A percentile compares a stretch with the other conserved stretches of the same genome.
These are phyloP conservation scores for Phenganax stokvisi DNA, from an alignment of 92 coral and sea anemone genomes.

Conservation along the genomic window DNA sequence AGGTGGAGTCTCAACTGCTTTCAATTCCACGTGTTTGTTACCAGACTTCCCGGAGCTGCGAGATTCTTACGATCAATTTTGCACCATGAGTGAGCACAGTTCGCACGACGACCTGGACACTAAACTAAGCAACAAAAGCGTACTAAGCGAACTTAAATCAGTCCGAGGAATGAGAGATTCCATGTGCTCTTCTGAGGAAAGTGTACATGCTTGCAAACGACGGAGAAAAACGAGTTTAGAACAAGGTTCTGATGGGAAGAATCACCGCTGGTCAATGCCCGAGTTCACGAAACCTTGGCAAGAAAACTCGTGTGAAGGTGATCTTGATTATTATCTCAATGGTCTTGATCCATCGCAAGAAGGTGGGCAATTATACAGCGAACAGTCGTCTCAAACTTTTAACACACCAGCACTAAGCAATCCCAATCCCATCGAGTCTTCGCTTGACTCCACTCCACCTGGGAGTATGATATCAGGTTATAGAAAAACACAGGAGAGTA, in stretches of 20 bases:
- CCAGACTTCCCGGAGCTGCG: conserved; percentile 98
- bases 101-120: conserved; percentile 82
- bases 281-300: conserved; percentile 65
- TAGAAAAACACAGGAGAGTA: neutral
- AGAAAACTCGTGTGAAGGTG: conserved; percentile 48
- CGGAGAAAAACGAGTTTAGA: conserved; percentile 44
- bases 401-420: neutral
- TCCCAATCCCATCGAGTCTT: neutral
- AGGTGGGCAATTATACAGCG: neutral
- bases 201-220: conserved; percentile 43
- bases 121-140: conserved; percentile 5
- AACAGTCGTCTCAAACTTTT: conserved; percentile 12
- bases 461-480: neutral
- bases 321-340: conserved; percentile 51
- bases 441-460: neutral
- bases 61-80: conserved; percentile 94
- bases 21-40: conserved; percentile 29
- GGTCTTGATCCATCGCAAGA: conserved; percentile 61
- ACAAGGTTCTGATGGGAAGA: conserved; percentile 50
- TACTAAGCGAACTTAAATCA: conserved; percentile 6
- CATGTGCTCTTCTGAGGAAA: conserved; percentile 7
- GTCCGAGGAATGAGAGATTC: conserved; percentile 11
- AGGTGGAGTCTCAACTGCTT: conserved; percentile 39
- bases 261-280: conserved; percentile 96
- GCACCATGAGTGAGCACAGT: conserved; percentile 65